Base-by-base conservation (phyloP, 2,888 invertebrate genomes). In the Mythimna loreyi region DNA sequence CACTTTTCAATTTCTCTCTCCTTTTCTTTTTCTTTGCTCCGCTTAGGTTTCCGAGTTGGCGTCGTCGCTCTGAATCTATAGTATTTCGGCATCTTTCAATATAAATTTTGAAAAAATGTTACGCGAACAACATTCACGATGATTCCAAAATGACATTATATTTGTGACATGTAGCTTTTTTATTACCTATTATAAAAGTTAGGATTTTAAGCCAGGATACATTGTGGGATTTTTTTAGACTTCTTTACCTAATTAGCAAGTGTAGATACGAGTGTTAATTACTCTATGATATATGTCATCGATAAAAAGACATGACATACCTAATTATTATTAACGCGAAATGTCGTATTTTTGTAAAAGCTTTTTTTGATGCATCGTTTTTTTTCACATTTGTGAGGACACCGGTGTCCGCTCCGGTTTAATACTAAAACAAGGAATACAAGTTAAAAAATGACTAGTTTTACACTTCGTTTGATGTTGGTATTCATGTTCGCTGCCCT, bases 21-120 rank as follows among this genome's bases (percentile, higher is more conserved):
- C 68, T 87, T 91, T 13, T 92, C 92, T 69, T 86, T 90, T 6
- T 91, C 91, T 70, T 86, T 90, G 67, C 80, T 81, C 58, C 91
- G 87, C 84, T 90, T 91, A 61, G 87, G 83, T 86, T 92, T 94
- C 52, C 93, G 89, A 66, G 89, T 88, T 28, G 94, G 94, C 52
- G 93, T 90, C 25, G 92, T 93, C 47, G 93, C 91, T 83, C 94
- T 91, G 77, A 93, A 95, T 80, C 95, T 92, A 77, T 95, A 95
- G 80, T 93, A 95, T 87, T 95, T 95, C 84, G 95, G 95, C 95
- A 95, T 95, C 74, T 85, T 94, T 87, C 86, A 88, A 91, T 78
- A 69, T 79, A 85, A 93, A 92, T 92, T 94, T 93, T 77, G 89
- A 89, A 90, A 70, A 70, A 90, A 88, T 81, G 76, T 83, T 80